Evolutionary conservation across 2,113 vertebrate genomes (phyloP).

Genomic region (Porphyrio hochstetteri): DNA sequence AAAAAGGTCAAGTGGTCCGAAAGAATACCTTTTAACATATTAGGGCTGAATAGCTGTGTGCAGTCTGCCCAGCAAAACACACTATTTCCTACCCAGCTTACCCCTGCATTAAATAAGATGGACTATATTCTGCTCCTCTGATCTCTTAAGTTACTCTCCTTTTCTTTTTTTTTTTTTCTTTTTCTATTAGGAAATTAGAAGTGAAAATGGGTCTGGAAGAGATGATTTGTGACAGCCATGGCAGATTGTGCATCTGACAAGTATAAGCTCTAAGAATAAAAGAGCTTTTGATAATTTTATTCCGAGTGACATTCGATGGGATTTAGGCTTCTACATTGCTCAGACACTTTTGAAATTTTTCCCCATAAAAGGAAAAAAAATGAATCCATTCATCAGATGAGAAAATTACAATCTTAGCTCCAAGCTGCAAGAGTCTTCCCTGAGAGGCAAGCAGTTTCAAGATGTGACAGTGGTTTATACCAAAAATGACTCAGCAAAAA

Average conservation of each 20-base stretch:
- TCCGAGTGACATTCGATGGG: slow-evolving; percentile 40
- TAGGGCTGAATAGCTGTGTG: not conserved
- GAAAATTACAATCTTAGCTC: slow-evolving; percentile 21
- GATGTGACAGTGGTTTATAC: not conserved
- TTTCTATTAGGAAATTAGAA: slow-evolving; percentile 51
- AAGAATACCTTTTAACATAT: slow-evolving; percentile 19
- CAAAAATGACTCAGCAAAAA: slow-evolving; percentile 46
- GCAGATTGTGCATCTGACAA: slow-evolving; percentile 59
- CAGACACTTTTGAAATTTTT: slow-evolving; percentile 43
- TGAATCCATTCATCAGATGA: slow-evolving; percentile 39
- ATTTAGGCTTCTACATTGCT: slow-evolving; percentile 36
- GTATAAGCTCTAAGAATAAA: slow-evolving; percentile 63
- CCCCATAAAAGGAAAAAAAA: slow-evolving; percentile 14
- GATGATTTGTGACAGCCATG: slow-evolving; percentile 55
- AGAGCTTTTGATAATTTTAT: slow-evolving; percentile 61
- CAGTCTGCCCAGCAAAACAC: not conserved
- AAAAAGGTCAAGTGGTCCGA: slow-evolving; percentile 64
- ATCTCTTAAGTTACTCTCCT: slow-evolving; percentile 4
- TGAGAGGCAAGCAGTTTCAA: not conserved
- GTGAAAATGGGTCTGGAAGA: slow-evolving; percentile 48
- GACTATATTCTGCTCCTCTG: not conserved
- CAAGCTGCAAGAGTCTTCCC: not conserved
- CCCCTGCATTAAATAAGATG: not conserved
- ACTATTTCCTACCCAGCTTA: not conserved
- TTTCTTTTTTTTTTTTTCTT: not conserved